phyloP scores from a whole-genome alignment of 2,888 invertebrate species.

The Hypolimnas misippus region DNA sequence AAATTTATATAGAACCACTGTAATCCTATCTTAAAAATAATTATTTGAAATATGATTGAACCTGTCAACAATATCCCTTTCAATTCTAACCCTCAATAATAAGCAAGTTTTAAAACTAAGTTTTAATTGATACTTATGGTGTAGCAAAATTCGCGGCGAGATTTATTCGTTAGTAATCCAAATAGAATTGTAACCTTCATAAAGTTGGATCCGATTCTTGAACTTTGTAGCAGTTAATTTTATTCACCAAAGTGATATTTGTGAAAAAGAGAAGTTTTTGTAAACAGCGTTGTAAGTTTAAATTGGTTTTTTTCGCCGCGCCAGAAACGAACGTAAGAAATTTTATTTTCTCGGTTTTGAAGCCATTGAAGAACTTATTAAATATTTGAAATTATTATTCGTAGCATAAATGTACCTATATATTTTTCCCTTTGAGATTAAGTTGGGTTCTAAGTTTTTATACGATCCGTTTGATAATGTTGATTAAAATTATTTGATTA shows the following conservation, averaged over 20 bases:
- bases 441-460: too few species aligned
- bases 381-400: constrained; percentile 21
- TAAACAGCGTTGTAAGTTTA: constrained; percentile 66
- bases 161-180: constrained; percentile 40
- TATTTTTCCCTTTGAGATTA: too few species aligned
- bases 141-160: constrained; percentile 15
- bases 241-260: constrained; percentile 62
- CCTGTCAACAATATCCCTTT: background rate
- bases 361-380: constrained; percentile 47
- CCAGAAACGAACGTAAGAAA: constrained; percentile 51
- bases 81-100: background rate
- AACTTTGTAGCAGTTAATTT: constrained; percentile 59
- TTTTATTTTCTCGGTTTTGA: constrained; percentile 53
- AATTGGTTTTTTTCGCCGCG: constrained; percentile 60
- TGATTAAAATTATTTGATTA: too few species aligned
- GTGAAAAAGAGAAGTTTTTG: constrained; percentile 57
- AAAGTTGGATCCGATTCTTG: constrained; percentile 48
- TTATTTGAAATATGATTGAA: too few species aligned
- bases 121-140: constrained; percentile 20
- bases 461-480: too few species aligned
- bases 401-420: constrained; percentile 7
- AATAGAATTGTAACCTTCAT: constrained; percentile 40
- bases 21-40: too few species aligned
- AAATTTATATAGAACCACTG: too few species aligned
- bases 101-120: constrained; percentile 11